Evolutionary conservation across 2,797 vertebrate species (phyloP).

Genomic region (Tauraco hartlaubi): DNA sequence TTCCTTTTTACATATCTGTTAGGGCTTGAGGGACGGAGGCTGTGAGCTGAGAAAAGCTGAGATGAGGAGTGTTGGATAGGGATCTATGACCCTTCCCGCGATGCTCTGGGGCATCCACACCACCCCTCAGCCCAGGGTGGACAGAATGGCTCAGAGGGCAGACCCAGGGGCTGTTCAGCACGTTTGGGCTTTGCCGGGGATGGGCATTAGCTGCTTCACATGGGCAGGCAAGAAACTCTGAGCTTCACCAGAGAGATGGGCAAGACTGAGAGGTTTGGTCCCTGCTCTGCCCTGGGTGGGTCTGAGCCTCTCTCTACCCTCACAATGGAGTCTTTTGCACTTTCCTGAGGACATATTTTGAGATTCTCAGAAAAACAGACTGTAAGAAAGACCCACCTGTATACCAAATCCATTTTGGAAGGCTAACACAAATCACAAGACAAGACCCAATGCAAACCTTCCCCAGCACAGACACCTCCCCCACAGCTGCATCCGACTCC

Average conservation of each 20-base stretch:
- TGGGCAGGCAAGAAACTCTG: not conserved
- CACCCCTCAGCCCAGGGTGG: not conserved
- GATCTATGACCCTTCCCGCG: not conserved
- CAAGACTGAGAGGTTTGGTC: not conserved
- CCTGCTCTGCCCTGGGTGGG: no score
- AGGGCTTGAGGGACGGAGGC: not conserved
- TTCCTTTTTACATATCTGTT: not conserved
- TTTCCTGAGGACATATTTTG: not conserved
- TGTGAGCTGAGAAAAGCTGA: not conserved
- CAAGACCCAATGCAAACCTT: not conserved
- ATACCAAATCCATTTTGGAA: not conserved
- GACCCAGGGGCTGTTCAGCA: not conserved
- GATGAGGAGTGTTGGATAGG: rapidly evolving
- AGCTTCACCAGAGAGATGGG: not conserved
- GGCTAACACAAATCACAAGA: not conserved
- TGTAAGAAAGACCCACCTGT: not conserved
- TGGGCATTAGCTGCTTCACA: not conserved
- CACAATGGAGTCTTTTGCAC: rapidly evolving
- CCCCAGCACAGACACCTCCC: not conserved
- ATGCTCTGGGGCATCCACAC: not conserved
- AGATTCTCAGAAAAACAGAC: not conserved
- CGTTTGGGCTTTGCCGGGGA: not conserved
- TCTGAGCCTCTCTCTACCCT: not conserved
- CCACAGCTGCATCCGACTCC: not conserved
- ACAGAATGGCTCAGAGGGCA: not conserved